Evolutionary conservation across 2,888 invertebrate species (phyloP).

Genomic region (Laothoe populi): DNA sequence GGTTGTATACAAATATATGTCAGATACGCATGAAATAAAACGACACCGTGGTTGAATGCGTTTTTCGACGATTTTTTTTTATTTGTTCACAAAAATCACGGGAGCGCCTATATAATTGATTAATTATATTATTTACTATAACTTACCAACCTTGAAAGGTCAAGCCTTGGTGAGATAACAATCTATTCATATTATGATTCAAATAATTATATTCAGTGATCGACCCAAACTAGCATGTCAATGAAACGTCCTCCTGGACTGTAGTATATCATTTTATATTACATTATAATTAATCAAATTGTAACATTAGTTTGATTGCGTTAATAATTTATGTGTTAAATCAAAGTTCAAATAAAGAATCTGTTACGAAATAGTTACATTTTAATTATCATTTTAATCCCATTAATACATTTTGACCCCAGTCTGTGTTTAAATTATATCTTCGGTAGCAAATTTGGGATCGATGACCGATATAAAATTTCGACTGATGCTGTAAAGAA

Average conservation of each 20-base stretch:
- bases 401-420: not conserved
- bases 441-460: too few relatives aligned
- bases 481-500: too few relatives aligned
- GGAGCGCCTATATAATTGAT: constrained; percentile 11
- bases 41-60: not conserved
- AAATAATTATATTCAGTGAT: constrained; percentile 12
- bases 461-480: too few relatives aligned
- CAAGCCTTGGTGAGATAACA: constrained; percentile 3
- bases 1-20: too few relatives aligned
- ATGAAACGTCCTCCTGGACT: constrained; percentile 8
- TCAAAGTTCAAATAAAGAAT: not conserved
- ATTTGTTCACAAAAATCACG: not conserved
- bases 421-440: too few relatives aligned
- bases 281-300: not conserved
- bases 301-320: constrained; percentile 1
- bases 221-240: constrained; percentile 1
- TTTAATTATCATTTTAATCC: not conserved
- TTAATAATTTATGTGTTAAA: not conserved
- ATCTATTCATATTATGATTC: not conserved
- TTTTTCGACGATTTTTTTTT: not conserved
- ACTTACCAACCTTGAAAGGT: constrained; percentile 5
- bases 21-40: too few relatives aligned
- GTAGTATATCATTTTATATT: not conserved
- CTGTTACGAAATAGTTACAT: not conserved
- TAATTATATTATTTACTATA: constrained; percentile 23